phyloP scores from a whole-genome alignment of 2,113 vertebrate genomes.

The Acanthisitta chloris region DNA sequence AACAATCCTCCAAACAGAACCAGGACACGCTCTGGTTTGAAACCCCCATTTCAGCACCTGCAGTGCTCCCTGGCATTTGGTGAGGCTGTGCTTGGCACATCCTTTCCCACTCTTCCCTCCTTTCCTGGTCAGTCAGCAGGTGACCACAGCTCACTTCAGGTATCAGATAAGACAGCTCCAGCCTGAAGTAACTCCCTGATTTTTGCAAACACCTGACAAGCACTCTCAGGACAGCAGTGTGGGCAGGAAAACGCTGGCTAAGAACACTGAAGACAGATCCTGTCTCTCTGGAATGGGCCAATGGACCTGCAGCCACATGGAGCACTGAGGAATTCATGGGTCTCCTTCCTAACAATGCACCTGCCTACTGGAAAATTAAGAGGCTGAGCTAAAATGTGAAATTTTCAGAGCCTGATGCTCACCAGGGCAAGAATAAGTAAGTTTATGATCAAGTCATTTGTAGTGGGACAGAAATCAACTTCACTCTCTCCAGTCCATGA shows the following conservation, averaged over 20 bases:
- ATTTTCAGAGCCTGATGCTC: not conserved
- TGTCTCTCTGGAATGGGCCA: not conserved
- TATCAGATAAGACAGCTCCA: not conserved
- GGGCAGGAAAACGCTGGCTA: not conserved
- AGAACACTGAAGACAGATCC: not conserved
- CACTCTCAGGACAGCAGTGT: not conserved
- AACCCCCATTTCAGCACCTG: not conserved
- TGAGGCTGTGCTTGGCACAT: not conserved
- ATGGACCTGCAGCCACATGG: rapidly evolving
- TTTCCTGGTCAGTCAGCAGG: not conserved
- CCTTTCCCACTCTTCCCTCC: not conserved
- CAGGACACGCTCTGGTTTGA: not conserved
- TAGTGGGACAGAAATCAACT: not conserved
- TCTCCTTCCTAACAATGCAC: not conserved
- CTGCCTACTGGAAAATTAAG: not conserved
- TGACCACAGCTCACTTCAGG: not conserved
- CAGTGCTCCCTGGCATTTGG: not conserved
- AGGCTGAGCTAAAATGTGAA: not conserved
- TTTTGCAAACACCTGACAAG: not conserved
- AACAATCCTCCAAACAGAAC: not conserved
- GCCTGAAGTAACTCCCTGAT: not conserved
- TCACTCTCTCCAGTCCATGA: not conserved
- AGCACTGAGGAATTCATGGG: not conserved
- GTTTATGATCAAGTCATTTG: not conserved
- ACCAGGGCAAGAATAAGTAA: not conserved